Base-by-base conservation (phyloP, 2,888 invertebrate genomes). In the Geotrupes spiniger region DNA sequence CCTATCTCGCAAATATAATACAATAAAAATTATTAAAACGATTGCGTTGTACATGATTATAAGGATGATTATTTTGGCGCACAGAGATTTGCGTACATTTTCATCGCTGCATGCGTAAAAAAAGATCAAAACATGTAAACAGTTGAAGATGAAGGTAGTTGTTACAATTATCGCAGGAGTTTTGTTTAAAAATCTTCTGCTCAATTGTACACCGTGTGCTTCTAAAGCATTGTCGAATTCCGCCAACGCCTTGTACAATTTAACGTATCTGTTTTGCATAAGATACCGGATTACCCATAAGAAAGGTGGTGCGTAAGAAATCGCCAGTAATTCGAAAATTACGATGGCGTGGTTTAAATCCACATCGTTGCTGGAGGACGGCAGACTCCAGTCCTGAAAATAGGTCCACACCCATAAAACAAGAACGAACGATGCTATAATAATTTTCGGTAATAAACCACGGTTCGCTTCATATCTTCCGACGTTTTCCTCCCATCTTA, bases 131-230 rank as follows among this genome's bases (percentile, higher is more conserved):
- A 14, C n/a, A n/a, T 36, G 36, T 5, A 14, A n/a, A 4, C 2
- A 2, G 15, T 36, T 36, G 14, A 16, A 36, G 15, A 36, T 5
- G 1, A 36, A 16, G n/a, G 17, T 15, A 36, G 4, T n/a, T 4
- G 5, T 16, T 2, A 16, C 4, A 16, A 36, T 1, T 36, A 39
- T 1, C 9, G 5, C 25, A 16, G 5, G 10, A 15, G 14, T 4
- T 27, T 9, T 27, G 10, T 40, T 26, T 25, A 29, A 28, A 29
- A n/a, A 15, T 15, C 21, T 21, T 3, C 6, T 21, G 10, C 28
- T 83, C 42, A 57, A 55, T 6, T 72, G 64, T 0, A 75, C 72
- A 1, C 73, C 72, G 55, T 75, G 72, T 5, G 74, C 69, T 26
- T 73, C 68, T n/a, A 76, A 63, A n/a, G 72, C 69, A 17, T 69